These are phyloP conservation scores for Drosophila nr. fundita DNA, from an alignment of 2,888 invertebrate species.

Conservation along the genomic window DNA sequence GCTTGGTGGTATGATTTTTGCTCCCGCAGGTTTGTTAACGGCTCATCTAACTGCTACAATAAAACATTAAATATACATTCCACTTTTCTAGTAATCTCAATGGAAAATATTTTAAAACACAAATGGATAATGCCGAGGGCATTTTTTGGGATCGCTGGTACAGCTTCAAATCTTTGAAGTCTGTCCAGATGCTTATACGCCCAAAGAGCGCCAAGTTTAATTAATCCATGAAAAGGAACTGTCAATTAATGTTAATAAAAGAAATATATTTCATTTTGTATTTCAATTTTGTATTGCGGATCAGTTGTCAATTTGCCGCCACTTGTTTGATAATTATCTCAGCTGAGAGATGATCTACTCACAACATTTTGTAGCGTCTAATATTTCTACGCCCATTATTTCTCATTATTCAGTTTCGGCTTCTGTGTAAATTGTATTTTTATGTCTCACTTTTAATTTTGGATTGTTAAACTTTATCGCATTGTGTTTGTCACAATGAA, in stretches of 20 bases:
- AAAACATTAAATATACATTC: not conserved
- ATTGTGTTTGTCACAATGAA: constrained; percentile 58
- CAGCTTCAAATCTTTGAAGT: constrained; percentile 87
- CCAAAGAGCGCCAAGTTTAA: constrained; percentile 46
- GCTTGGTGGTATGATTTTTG: constrained; percentile 92
- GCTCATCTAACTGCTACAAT: not conserved
- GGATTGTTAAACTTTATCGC: constrained; percentile 53
- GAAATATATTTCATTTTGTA: constrained; percentile 2
- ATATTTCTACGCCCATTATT: constrained; percentile 40
- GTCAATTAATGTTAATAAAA: constrained; percentile 44
- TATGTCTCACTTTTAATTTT: constrained; percentile 27
- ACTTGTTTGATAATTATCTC: constrained; percentile 27
- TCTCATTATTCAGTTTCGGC: constrained; percentile 19
- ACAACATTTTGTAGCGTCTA: constrained; percentile 19
- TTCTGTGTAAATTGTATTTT: constrained; percentile 1
- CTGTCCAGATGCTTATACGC: constrained; percentile 88
- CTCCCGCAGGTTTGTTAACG: constrained; percentile 86
- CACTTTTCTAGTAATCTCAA: constrained; percentile 87
- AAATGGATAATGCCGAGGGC: constrained; percentile 84
- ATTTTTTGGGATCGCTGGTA: constrained; percentile 90
- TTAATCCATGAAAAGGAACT: constrained; percentile 8
- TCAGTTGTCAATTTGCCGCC: constrained; percentile 41
- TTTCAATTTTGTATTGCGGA: constrained; percentile 15
- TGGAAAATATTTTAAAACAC: constrained; percentile 85
- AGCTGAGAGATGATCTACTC: constrained; percentile 20